Evolutionary conservation across 2,888 invertebrate species (phyloP).

Genomic region (Branchinecta sandiegonensis): DNA sequence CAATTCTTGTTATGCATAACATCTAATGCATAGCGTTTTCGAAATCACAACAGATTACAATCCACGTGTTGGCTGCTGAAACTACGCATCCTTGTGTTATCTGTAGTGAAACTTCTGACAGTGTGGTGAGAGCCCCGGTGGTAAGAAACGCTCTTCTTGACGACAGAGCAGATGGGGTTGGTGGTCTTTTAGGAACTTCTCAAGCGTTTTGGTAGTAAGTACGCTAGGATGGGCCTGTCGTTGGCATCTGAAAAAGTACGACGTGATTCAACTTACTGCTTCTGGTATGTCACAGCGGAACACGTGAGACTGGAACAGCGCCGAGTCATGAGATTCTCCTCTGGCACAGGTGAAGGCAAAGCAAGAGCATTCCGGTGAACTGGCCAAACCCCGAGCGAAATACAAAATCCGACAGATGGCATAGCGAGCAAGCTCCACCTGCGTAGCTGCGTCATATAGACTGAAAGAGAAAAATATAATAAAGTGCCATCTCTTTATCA

Average conservation of each 20-base stretch:
- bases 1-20: too few relatives aligned
- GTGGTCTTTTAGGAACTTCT: too few relatives aligned
- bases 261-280: conserved; percentile 48
- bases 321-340: conserved; percentile 70
- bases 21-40: too few relatives aligned
- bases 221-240: too few relatives aligned
- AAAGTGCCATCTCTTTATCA: too few relatives aligned
- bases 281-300: conserved; percentile 90
- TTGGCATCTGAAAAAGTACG: too few relatives aligned
- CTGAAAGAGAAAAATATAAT: conserved; percentile 36
- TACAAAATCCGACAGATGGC: conserved; percentile 84
- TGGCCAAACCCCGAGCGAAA: conserved; percentile 76
- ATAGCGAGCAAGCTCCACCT: conserved; percentile 69
- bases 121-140: background rate
- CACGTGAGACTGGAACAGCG: conserved; percentile 91
- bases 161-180: too few relatives aligned
- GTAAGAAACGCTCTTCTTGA: background rate
- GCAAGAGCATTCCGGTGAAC: conserved; percentile 72
- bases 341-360: conserved; percentile 97
- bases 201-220: too few relatives aligned
- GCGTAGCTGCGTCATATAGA: conserved; percentile 60
- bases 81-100: too few relatives aligned
- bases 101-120: too few relatives aligned
- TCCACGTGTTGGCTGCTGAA: too few relatives aligned
- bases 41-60: too few relatives aligned